These are phyloP conservation scores for Agelaius phoeniceus DNA, from an alignment of 2,113 vertebrate species.

Conservation along the genomic window DNA sequence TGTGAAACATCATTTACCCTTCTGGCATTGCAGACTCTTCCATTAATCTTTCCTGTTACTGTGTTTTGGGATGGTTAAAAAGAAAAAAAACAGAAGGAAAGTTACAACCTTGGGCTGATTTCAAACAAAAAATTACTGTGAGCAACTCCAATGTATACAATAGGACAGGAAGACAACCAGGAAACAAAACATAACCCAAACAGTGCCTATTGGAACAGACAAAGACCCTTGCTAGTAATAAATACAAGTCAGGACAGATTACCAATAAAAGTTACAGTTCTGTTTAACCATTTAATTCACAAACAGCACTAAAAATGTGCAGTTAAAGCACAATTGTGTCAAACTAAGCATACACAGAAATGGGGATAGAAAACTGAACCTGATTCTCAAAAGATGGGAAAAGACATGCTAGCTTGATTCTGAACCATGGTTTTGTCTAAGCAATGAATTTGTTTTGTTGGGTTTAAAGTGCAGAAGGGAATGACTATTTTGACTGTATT, in stretches of 20 bases:
- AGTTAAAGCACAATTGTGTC: constrained; percentile 27
- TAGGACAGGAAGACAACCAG: not conserved
- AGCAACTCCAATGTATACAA: not conserved
- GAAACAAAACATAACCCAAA: not conserved
- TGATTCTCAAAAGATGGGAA: not conserved
- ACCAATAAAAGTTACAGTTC: not conserved
- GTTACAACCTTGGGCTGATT: constrained; percentile 52
- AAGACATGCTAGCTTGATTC: not conserved
- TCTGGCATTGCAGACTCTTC: constrained; percentile 71
- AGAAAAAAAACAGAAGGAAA: not conserved
- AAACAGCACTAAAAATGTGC: constrained; percentile 58
- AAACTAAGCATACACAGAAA: constrained; percentile 45
- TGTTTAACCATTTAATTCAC: constrained; percentile 48
- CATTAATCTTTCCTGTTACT: constrained; percentile 63
- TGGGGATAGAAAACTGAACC: constrained; percentile 18
- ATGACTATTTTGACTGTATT: not conserved
- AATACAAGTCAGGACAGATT: constrained; percentile 38
- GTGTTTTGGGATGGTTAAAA: constrained; percentile 37
- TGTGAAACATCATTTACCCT: constrained; percentile 74
- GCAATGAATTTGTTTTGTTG: not conserved
- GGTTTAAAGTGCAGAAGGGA: constrained; percentile 20
- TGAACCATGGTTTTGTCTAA: not conserved
- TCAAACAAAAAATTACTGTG: not conserved
- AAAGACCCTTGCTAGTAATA: constrained; percentile 29
- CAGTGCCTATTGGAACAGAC: not conserved